Base-by-base conservation (phyloP, 2,888 invertebrate species). In the Drosophila subquinaria region DNA sequence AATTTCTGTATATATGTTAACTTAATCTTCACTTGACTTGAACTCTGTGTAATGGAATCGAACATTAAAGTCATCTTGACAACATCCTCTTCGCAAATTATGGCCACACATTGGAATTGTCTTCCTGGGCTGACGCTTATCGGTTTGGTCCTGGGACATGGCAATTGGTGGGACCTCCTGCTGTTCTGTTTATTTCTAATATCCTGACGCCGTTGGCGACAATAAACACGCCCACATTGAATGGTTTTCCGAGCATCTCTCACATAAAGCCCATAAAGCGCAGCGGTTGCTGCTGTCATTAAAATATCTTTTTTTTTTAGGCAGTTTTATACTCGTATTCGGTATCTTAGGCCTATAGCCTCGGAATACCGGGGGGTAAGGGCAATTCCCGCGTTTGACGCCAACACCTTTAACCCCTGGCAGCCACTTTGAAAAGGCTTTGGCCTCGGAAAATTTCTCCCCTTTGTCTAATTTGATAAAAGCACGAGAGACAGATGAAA, bases 251-350 rank as follows among this genome's bases (percentile, higher is more conserved):
- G 60, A 66, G 69, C 59, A 62, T 68, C 72, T 57, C 55, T 38
- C 50, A 40, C 63, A 70, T 60, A 74, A 82, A 85, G 68, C 71
- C 81, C 87, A 87, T 88, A 88, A 84, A 86, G 79, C 84, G 89
- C 84, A 88, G 89, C 81, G 81, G 76, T 80, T 80, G 77, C 52
- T 53, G 73, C 65, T 76, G 84, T 89, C 84, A 89, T 85, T 85
- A 85, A 85, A 89, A 89, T 85, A 89, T 89, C 89, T 87, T 88
- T 82, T 80, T 72, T 87, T 88, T 82, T 80, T 72, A 73, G 73
- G 69, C 76, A 69, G 67, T 59, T 69, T 76, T 69, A 73, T 77
- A 35, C 59, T 60, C 55, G 50, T 20, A 20, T 35, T 20, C 9
- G 36, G 78, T 78, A 85, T 82, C 71, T 83, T 68, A 69, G 70